These are phyloP conservation scores for Desmodus rotundus DNA, from an alignment of 2,113 vertebrate species.

Conservation along the genomic window DNA sequence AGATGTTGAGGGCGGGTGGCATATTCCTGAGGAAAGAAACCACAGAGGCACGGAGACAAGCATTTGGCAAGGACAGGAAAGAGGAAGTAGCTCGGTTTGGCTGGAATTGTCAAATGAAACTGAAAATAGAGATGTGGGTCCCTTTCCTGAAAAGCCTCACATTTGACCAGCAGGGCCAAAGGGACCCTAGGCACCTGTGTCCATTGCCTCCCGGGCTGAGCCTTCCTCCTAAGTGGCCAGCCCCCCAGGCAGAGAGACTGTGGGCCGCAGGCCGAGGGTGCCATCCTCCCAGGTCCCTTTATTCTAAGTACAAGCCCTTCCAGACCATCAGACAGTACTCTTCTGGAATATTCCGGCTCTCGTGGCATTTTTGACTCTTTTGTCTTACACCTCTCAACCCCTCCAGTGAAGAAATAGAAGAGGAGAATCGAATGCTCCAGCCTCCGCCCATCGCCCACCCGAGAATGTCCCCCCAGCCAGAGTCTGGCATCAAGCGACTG, in stretches of 20 bases:
- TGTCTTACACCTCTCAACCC: background rate
- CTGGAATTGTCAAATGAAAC: background rate
- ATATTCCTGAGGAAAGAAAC: background rate
- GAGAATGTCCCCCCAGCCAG: conserved; percentile 82
- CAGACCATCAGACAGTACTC: background rate
- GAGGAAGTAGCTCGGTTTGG: background rate
- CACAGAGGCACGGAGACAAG: background rate
- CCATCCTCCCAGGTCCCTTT: background rate
- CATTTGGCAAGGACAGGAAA: background rate
- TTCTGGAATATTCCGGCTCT: background rate
- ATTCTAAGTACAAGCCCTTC: background rate
- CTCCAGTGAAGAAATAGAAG: conserved; percentile 91
- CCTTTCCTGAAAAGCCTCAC: background rate
- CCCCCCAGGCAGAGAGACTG: background rate
- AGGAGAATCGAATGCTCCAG: conserved; percentile 81
- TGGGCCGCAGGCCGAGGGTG: background rate
- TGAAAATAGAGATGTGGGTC: background rate
- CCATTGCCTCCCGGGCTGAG: background rate
- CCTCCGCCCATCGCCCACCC: conserved; percentile 81
- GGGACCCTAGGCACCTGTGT: background rate
- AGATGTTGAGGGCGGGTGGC: too few species aligned
- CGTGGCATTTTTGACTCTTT: background rate
- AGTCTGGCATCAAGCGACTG: conserved; percentile 94
- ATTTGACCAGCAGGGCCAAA: background rate
- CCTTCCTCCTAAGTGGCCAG: background rate